phyloP scores from a whole-genome alignment of 1,140 invertebrate species.

The Trichonephila clavata region DNA sequence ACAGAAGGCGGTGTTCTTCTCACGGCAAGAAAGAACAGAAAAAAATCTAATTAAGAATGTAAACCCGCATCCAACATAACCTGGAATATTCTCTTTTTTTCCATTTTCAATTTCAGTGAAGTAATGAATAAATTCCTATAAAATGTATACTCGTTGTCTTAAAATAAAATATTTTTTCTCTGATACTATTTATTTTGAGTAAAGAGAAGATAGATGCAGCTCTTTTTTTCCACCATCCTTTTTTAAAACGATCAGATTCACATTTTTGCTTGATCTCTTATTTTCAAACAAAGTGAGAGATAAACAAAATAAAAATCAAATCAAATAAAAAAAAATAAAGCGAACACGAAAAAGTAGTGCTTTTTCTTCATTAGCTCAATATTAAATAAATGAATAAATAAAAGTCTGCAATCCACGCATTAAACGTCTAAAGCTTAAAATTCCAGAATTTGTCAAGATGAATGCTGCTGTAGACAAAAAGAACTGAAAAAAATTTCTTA shows the following conservation, averaged over 20 bases:
- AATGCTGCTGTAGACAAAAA: no score
- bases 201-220: background rate
- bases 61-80: background rate
- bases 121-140: background rate
- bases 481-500: no score
- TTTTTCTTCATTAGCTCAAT: no score
- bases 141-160: background rate
- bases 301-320: no score
- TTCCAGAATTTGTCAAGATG: no score
- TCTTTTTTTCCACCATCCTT: background rate
- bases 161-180: background rate
- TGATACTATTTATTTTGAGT: background rate
- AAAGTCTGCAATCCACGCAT: no score
- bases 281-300: no score
- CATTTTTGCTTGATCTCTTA: no score
- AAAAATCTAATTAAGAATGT: background rate
- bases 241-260: background rate
- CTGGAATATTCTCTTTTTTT: background rate
- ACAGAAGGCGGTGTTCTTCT: background rate
- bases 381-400: no score
- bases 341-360: no score
- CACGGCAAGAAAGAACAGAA: background rate
- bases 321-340: no score
- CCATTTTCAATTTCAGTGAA: background rate
- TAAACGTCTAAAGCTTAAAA: no score